Conservation (phyloP, 2,113 vertebrate genomes). For the Solenodon paradoxus region DNA sequence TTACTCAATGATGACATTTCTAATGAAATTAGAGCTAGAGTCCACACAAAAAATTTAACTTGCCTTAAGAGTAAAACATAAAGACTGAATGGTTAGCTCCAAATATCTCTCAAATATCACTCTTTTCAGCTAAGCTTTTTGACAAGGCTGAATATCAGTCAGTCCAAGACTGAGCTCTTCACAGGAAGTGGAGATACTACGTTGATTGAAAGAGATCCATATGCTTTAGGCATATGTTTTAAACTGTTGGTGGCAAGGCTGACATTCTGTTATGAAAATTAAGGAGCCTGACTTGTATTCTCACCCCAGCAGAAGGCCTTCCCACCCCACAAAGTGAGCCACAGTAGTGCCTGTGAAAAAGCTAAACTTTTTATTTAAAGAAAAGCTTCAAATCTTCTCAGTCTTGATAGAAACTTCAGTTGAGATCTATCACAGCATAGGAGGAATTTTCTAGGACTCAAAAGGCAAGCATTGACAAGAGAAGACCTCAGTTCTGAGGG, state of each 20-base stretch:
- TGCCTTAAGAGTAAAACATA: conserved; percentile 53
- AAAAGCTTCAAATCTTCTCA: conserved; percentile 37
- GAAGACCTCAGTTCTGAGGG: background rate
- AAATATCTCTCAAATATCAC: conserved; percentile 67
- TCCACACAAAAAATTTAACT: conserved; percentile 47
- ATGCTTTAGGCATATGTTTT: conserved; percentile 65
- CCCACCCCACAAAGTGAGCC: conserved; percentile 28
- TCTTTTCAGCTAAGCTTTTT: conserved; percentile 58
- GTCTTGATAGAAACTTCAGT: conserved; percentile 32
- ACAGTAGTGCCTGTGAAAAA: conserved; percentile 34
- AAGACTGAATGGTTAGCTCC: conserved; percentile 42
- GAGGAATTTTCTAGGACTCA: background rate
- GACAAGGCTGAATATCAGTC: conserved; percentile 51
- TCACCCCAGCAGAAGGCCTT: conserved; percentile 61
- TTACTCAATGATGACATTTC: conserved; percentile 44
- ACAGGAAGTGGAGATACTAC: conserved; percentile 22
- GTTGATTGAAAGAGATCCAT: conserved; percentile 60
- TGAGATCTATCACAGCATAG: background rate
- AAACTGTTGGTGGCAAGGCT: conserved; percentile 59
- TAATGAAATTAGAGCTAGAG: conserved; percentile 49
- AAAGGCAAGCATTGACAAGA: background rate
- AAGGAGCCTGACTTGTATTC: conserved; percentile 60
- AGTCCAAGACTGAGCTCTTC: conserved; percentile 63
- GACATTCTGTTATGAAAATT: conserved; percentile 64
- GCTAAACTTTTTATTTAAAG: conserved; percentile 47